phyloP scores from a whole-genome alignment of 64 coral and sea anemone genomes.

The Montipora capricornis region DNA sequence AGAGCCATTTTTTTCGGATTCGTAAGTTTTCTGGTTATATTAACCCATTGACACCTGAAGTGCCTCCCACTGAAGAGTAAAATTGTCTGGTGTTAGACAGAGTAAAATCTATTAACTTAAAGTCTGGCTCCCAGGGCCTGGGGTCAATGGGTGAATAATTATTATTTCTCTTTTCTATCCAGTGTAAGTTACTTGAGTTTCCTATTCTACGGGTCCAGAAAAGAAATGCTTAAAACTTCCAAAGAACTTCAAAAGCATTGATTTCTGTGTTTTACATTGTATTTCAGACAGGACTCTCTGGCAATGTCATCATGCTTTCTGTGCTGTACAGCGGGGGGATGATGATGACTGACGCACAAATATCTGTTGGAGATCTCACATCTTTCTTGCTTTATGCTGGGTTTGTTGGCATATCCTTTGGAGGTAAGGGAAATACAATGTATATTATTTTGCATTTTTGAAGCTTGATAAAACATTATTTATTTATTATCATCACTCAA shows the following conservation, averaged over 20 bases:
- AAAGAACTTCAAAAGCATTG: too few species aligned
- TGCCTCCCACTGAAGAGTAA: background rate
- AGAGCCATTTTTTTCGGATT: constrained; percentile 94
- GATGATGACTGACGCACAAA: constrained; percentile 96
- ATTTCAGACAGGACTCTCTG: constrained; percentile 90
- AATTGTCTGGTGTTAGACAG: background rate
- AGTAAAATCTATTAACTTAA: background rate
- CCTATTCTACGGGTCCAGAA: too few species aligned
- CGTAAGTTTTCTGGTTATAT: constrained; percentile 68
- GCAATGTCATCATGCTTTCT: constrained; percentile 83
- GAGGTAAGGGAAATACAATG: constrained; percentile 42
- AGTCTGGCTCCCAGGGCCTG: background rate
- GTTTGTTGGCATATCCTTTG: constrained; percentile 97
- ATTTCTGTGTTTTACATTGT: background rate
- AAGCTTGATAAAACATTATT: too few species aligned
- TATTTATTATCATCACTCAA: too few species aligned
- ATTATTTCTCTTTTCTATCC: too few species aligned
- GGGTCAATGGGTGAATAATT: too few species aligned
- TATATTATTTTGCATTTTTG: background rate
- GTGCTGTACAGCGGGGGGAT: constrained; percentile 90
- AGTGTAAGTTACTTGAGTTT: too few species aligned
- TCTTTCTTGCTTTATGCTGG: constrained; percentile 97
- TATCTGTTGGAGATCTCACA: constrained; percentile 93
- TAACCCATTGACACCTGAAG: background rate
- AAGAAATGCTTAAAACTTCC: too few species aligned